phyloP scores from a whole-genome alignment of 2,888 invertebrate species.

The Melieria picta region DNA sequence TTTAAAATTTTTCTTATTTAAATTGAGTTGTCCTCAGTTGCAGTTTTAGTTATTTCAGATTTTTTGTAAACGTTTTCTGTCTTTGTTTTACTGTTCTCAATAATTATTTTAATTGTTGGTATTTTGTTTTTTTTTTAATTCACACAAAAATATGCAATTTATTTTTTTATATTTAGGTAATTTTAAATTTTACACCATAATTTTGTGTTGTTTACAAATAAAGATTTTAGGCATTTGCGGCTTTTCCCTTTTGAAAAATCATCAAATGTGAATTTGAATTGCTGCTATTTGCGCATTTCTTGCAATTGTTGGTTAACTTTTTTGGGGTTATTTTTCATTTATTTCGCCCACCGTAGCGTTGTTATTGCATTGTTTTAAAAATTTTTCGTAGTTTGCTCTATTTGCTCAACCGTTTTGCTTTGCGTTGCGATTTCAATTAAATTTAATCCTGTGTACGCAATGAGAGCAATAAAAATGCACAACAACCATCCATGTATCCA shows the following conservation, averaged over 20 bases:
- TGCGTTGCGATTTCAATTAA: slow-evolving; percentile 50
- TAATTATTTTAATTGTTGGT: slow-evolving; percentile 11
- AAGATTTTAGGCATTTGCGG: not conserved
- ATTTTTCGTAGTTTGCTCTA: not conserved
- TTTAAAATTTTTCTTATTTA: too few relatives aligned
- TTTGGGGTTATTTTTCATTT: not conserved
- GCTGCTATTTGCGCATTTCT: not conserved
- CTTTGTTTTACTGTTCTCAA: not conserved
- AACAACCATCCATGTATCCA: not conserved
- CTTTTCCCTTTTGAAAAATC: too few relatives aligned
- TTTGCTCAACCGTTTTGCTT: not conserved
- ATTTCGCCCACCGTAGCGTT: too few relatives aligned
- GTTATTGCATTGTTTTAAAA: not conserved
- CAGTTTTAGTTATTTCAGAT: too few relatives aligned
- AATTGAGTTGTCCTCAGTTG: too few relatives aligned
- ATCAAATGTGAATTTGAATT: not conserved
- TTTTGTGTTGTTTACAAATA: slow-evolving; percentile 25
- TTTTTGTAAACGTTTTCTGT: not conserved
- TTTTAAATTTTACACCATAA: slow-evolving; percentile 22
- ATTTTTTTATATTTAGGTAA: slow-evolving; percentile 6
- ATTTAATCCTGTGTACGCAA: slow-evolving; percentile 48
- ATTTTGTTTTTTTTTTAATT: not conserved
- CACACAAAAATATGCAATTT: too few relatives aligned
- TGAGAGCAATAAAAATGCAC: slow-evolving; percentile 15
- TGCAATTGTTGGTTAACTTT: not conserved